Percentiles rank a stretch among this genome's conserved stretches.
Conservation (phyloP, 2,113 vertebrate species). For the Oceanites oceanicus region DNA sequence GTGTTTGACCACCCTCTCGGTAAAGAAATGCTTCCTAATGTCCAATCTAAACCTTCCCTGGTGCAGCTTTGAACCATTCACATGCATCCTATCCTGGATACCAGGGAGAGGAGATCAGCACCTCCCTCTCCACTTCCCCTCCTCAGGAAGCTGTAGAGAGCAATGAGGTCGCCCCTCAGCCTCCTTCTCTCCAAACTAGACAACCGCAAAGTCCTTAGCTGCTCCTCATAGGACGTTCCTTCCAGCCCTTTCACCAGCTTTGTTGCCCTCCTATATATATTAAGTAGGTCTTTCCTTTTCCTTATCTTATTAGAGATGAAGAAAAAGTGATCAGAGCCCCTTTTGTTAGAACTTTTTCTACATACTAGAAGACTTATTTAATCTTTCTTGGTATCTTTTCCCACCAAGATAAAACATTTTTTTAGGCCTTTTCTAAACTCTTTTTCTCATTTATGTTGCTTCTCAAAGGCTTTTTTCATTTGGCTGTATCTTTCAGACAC, state of each 20-base stretch:
- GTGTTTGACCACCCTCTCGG: background rate
- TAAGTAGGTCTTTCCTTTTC: background rate
- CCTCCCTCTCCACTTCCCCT: background rate
- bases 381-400: background rate
- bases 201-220: background rate
- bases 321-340: background rate
- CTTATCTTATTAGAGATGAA: background rate
- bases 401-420: background rate
- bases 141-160: background rate
- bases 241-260: background rate
- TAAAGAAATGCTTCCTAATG: background rate
- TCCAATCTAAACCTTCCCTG: background rate
- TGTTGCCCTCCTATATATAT: background rate
- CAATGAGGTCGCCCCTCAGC: background rate
- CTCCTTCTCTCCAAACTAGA: background rate
- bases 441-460: background rate
- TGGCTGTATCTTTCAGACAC: background rate
- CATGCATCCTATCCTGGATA: fast-evolving
- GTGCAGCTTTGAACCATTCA: background rate
- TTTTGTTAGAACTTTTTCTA: background rate
- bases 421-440: background rate
- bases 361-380: background rate
- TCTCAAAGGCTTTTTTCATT: background rate
- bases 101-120: background rate
- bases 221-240: background rate